These are phyloP conservation scores for Coendou prehensilis DNA, from an alignment of 2,797 vertebrate species.

Conservation along the genomic window DNA sequence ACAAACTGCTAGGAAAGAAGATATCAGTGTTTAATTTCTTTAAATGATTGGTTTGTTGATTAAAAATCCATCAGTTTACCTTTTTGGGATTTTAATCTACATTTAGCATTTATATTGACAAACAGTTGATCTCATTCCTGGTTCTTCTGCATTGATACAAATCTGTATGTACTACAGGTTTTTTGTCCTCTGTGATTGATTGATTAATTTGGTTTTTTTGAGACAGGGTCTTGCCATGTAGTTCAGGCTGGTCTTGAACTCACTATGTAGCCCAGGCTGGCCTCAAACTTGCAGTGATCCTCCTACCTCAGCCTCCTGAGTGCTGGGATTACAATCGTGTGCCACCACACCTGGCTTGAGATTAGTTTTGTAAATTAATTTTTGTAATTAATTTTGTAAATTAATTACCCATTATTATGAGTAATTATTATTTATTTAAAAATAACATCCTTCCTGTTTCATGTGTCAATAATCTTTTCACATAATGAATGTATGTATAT, in stretches of 20 bases:
- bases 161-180: background rate
- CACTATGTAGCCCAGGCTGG: background rate
- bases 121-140: conserved; percentile 20
- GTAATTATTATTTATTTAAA: conserved; percentile 45
- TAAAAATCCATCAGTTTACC: background rate
- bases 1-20: conserved; percentile 65
- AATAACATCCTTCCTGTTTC: background rate
- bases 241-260: background rate
- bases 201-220: background rate
- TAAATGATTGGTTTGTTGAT: background rate
- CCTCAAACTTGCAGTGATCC: background rate
- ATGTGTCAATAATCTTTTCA: conserved; percentile 29
- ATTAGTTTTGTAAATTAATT: conserved; percentile 6
- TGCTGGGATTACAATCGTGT: background rate
- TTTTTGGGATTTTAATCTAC: conserved; percentile 70
- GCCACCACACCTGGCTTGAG: background rate
- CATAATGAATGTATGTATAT: background rate
- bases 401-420: conserved; percentile 27
- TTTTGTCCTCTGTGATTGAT: background rate
- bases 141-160: conserved; percentile 21
- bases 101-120: conserved; percentile 63
- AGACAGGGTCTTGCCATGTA: background rate
- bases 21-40: conserved; percentile 68
- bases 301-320: background rate
- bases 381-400: too few species aligned